A percentile compares a stretch with the other conserved stretches of the same genome.
Evolutionary conservation across 1,140 invertebrate genomes (phyloP).

Genomic region (Sinella curviseta): DNA sequence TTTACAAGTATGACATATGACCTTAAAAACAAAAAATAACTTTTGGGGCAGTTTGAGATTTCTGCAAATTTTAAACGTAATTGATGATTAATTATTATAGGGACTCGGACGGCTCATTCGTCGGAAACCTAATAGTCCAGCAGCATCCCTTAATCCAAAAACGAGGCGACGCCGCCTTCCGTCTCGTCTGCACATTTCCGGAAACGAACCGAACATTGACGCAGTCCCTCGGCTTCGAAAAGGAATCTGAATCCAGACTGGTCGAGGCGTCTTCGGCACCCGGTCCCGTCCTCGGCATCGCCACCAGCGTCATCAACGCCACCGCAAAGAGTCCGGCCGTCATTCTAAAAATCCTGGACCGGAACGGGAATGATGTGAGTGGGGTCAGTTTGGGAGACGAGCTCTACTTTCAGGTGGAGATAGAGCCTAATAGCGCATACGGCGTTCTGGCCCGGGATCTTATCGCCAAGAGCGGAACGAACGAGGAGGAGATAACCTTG

Average conservation of each 20-base stretch:
- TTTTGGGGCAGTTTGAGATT: neutral
- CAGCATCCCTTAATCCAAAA: constrained; percentile 50
- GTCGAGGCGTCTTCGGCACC: constrained; percentile 37
- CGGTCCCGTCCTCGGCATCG: constrained; percentile 44
- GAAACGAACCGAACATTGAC: constrained; percentile 46
- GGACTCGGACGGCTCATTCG: constrained; percentile 45
- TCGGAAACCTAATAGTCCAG: constrained; percentile 48
- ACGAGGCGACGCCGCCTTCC: constrained; percentile 47
- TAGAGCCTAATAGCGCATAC: constrained; percentile 45
- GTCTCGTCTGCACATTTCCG: constrained; percentile 45
- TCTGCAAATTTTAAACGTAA: neutral
- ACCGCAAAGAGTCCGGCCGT: constrained; percentile 47
- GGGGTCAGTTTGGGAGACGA: constrained; percentile 48
- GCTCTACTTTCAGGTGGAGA: constrained; percentile 42
- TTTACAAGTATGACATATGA: constrained; percentile 42
- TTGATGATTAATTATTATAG: constrained; percentile 28
- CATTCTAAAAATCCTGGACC: constrained; percentile 40
- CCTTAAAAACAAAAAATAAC: neutral
- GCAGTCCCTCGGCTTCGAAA: constrained; percentile 45
- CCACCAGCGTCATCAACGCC: constrained; percentile 46
- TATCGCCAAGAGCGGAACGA: constrained; percentile 48
- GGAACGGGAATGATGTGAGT: constrained; percentile 46
- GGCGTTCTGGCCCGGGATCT: constrained; percentile 47
- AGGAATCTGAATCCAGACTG: constrained; percentile 45
- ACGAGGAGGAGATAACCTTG: constrained; percentile 46